Evolutionary conservation across 1,140 invertebrate genomes (phyloP), one percentile per base, ranked within the genome.

Genomic region (Drosophila azteca): DNA sequence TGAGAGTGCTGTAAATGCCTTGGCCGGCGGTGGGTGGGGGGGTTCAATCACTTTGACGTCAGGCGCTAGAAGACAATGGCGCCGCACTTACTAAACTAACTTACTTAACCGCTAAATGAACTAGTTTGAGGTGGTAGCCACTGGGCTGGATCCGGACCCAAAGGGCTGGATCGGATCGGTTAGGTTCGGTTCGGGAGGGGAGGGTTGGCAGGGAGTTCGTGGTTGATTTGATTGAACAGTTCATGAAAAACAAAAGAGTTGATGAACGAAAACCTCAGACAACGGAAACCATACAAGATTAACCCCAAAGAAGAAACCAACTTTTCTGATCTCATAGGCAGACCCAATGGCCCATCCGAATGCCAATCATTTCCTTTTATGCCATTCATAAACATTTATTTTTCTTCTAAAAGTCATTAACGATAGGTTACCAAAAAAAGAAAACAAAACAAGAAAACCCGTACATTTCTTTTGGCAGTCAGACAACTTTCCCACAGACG

Each of bases 401-500:
- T 55, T 57, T 52, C 20, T 31, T 39, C 48, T 50, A 74, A 66
- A 49, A 51, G 35, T 15, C 54, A 74, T 74, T 74, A 48, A 39
- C 43, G 8, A 65, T 74, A 73, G 61, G 52, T 70, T n/a, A 60
- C 39, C 39, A 59, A 72, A 73, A 9, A 20, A 9, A 53, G 24
- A 67, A 44, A 59, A 77, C 64, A 9, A 24, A 8, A 53, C 39
- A 67, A 44, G 39, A 70, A 49, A 51, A 35, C 43, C 26, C 64
- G 60, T 70, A 77, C 51, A 74, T 64, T 74, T 74, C 58, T 50
- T 24, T 85, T 87, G 82, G 82, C 78, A 85, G 41, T 67, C 43
- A 46, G 41, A 53, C 55, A 57, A 71, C 51, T 67, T 55, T 69
- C 39, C 39, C 51, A 68, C 45, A 64, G 83, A 87, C 82, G 82